Evolutionary conservation across 2,113 vertebrate species (phyloP).

Genomic region (Xyliphius kryptos): DNA sequence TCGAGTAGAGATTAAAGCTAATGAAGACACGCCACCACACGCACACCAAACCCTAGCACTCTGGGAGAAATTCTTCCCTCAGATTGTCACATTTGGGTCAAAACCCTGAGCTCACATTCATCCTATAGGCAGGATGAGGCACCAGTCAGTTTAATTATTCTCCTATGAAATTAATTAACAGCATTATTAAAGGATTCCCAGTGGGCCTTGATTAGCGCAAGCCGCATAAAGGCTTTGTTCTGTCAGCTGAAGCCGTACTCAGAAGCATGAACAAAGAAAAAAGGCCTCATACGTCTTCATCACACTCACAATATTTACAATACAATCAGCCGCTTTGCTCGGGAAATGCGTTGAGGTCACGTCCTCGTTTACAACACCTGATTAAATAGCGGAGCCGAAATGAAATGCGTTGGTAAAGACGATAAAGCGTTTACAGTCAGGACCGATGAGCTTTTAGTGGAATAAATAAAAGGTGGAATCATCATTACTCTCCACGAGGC

Average conservation of each 20-base stretch:
- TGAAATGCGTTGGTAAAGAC: slow-evolving; percentile 1
- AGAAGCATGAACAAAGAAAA: too few relatives aligned
- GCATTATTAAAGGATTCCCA: too few relatives aligned
- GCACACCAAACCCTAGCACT: too few relatives aligned
- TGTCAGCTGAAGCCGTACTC: neutral
- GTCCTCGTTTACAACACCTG: neutral
- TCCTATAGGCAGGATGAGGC: too few relatives aligned
- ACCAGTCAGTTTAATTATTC: too few relatives aligned
- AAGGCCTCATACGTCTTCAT: slow-evolving; percentile 1
- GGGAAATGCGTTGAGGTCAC: neutral
- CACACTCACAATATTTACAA: neutral
- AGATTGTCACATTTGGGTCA: too few relatives aligned
- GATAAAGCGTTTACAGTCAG: slow-evolving; percentile 8
- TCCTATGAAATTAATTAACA: too few relatives aligned
- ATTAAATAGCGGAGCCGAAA: slow-evolving; percentile 8
- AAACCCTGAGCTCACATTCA: too few relatives aligned
- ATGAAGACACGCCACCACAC: too few relatives aligned
- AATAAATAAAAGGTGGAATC: slow-evolving; percentile 7
- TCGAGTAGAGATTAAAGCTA: slow-evolving; percentile 29
- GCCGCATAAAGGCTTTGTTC: slow-evolving; percentile 25
- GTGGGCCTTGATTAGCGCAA: too few relatives aligned
- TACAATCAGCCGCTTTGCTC: neutral
- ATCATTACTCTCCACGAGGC: slow-evolving; percentile 10
- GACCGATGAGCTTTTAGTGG: neutral
- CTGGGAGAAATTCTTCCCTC: too few relatives aligned